phyloP scores from a whole-genome alignment of 92 coral and sea anemone species.

The Parazoanthus swiftii region DNA sequence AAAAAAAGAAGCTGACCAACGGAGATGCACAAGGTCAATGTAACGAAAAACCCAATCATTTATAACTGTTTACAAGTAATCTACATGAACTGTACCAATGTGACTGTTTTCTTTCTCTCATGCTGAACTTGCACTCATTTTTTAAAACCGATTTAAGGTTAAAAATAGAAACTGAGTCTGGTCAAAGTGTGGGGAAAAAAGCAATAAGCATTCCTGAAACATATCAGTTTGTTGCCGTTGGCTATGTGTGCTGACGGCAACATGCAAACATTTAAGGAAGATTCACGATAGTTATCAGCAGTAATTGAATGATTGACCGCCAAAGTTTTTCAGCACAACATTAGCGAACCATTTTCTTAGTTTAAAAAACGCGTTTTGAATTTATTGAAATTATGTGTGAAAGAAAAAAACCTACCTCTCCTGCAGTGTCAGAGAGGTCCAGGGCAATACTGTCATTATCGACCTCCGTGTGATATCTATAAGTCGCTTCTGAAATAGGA shows the following conservation, averaged over 20 bases:
- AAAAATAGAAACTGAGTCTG: neutral
- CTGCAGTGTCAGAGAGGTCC: slow-evolving; percentile 37
- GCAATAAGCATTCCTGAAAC: neutral
- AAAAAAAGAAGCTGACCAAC: too few species aligned
- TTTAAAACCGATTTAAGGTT: neutral
- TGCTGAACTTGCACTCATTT: neutral
- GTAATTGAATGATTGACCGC: neutral
- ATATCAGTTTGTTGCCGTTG: neutral
- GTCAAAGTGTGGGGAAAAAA: neutral
- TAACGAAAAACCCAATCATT: too few species aligned
- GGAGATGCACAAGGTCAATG: too few species aligned
- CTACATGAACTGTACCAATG: neutral
- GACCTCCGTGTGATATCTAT: slow-evolving; percentile 38
- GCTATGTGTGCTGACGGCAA: neutral
- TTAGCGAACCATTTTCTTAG: neutral
- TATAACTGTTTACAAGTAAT: too few species aligned
- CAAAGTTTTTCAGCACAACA: neutral
- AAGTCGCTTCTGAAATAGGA: slow-evolving; percentile 34
- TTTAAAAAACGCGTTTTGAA: neutral
- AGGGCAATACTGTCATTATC: slow-evolving; percentile 31
- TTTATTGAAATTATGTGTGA: neutral
- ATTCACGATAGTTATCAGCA: neutral
- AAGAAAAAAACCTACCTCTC: slow-evolving; percentile 3
- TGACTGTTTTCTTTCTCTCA: neutral
- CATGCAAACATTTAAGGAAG: neutral